A percentile compares a stretch with the other conserved stretches of the same genome.
phyloP scores from a whole-genome alignment of 2,888 invertebrate species.

The Tetheella fluctuosa region DNA sequence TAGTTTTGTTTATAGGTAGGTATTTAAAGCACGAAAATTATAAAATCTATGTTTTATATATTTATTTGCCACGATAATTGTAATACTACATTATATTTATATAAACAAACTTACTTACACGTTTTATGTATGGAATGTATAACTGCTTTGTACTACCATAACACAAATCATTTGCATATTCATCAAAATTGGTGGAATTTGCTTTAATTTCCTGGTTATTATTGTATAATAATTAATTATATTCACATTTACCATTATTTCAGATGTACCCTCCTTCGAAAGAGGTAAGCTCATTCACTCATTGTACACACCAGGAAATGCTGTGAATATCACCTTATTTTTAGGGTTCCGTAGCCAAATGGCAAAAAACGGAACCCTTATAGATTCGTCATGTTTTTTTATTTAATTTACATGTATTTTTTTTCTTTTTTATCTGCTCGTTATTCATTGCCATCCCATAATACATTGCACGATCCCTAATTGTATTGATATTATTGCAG shows the following conservation, averaged over 20 bases:
- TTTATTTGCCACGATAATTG: no score
- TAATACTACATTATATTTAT: background rate
- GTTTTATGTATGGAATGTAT: constrained; percentile 49
- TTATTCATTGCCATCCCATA: constrained; percentile 16
- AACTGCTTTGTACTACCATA: constrained; percentile 76
- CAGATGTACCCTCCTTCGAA: constrained; percentile 73
- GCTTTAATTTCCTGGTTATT: constrained; percentile 68
- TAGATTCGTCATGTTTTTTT: no score
- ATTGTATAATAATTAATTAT: constrained; percentile 35
- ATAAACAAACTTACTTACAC: background rate
- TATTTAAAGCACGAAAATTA: background rate
- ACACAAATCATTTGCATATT: constrained; percentile 46
- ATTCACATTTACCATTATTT: constrained; percentile 71
- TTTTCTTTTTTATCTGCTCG: constrained; percentile 12
- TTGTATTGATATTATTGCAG: constrained; percentile 1
- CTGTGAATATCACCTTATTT: constrained; percentile 63
- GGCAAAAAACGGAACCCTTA: no score
- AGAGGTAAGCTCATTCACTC: constrained; percentile 76
- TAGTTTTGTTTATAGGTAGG: background rate
- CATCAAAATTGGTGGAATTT: constrained; percentile 59
- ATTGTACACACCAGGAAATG: constrained; percentile 72
- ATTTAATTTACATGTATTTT: constrained; percentile 19
- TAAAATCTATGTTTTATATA: constrained; percentile 33
- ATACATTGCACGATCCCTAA: constrained; percentile 24
- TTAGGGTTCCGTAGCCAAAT: no score